phyloP scores from a whole-genome alignment of 1,140 invertebrate genomes.

The Leptinotarsa lineolata region DNA sequence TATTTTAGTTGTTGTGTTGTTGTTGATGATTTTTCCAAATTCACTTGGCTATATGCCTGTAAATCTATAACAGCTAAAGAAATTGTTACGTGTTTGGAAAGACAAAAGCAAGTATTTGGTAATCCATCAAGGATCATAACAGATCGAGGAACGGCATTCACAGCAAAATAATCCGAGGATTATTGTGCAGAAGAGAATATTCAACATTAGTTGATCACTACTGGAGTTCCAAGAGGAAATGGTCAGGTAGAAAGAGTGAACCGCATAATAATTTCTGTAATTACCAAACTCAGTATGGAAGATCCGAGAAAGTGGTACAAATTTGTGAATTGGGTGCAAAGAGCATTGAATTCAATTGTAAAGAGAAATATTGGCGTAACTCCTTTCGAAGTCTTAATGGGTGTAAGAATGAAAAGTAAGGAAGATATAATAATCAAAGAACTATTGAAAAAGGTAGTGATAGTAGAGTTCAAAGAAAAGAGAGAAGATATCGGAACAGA shows the following conservation, averaged over 20 bases:
- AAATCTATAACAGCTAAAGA: slow-evolving; percentile 43
- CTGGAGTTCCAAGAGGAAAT: slow-evolving; percentile 48
- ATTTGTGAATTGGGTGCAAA: slow-evolving; percentile 45
- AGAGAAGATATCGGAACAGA: slow-evolving; percentile 39
- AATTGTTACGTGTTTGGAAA: slow-evolving; percentile 35
- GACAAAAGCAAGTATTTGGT: background rate
- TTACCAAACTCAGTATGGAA: slow-evolving; percentile 41
- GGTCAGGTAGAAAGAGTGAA: slow-evolving; percentile 50
- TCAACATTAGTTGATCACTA: slow-evolving; percentile 43
- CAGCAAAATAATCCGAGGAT: slow-evolving; percentile 42
- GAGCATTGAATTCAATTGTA: slow-evolving; percentile 48
- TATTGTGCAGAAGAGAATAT: slow-evolving; percentile 47
- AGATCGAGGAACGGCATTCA: no score
- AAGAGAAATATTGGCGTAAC: slow-evolving; percentile 48
- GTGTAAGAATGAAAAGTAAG: slow-evolving; percentile 43
- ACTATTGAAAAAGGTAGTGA: slow-evolving; percentile 16
- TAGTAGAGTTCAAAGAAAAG: slow-evolving; percentile 22
- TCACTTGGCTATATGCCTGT: slow-evolving; percentile 49
- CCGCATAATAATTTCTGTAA: slow-evolving; percentile 43
- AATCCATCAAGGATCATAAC: no score
- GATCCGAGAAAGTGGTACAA: slow-evolving; percentile 48
- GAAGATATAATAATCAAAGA: slow-evolving; percentile 41
- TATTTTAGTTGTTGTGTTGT: slow-evolving; percentile 53
- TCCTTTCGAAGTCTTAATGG: slow-evolving; percentile 45
- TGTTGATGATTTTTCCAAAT: slow-evolving; percentile 54